These are phyloP conservation scores for Salticus scenicus DNA, from an alignment of 2,888 invertebrate species.

Conservation along the genomic window DNA sequence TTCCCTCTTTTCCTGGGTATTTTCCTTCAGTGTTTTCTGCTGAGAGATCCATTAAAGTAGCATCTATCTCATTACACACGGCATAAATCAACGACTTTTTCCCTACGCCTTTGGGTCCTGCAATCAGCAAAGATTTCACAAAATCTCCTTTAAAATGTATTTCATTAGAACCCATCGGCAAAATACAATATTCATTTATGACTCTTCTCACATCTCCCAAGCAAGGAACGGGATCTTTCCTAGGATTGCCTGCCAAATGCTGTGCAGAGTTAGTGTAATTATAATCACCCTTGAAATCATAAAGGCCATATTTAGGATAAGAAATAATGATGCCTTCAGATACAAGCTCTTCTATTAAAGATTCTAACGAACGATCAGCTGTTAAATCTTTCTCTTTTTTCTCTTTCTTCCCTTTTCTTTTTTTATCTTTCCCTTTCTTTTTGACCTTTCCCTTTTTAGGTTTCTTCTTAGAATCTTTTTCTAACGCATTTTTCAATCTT, in stretches of 20 bases:
- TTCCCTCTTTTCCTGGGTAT: conserved; percentile 94
- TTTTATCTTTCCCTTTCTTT: conserved; percentile 11
- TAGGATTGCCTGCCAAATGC: not conserved
- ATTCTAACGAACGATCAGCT: conserved; percentile 82
- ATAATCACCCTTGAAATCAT: conserved; percentile 85
- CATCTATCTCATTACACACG: conserved; percentile 91
- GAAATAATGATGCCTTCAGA: conserved; percentile 91
- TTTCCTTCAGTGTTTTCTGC: conserved; percentile 94
- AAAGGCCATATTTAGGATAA: conserved; percentile 82
- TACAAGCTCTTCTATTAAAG: conserved; percentile 92
- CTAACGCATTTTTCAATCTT: not conserved
- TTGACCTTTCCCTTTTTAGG: not conserved
- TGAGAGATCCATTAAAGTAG: conserved; percentile 91
- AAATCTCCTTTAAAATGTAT: conserved; percentile 77
- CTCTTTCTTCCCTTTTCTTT: conserved; percentile 5
- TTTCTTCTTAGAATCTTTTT: conserved; percentile 38
- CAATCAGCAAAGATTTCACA: conserved; percentile 84
- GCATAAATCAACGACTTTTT: conserved; percentile 91
- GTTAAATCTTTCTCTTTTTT: conserved; percentile 46
- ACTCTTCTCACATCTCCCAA: conserved; percentile 90
- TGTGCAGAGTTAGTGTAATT: conserved; percentile 76
- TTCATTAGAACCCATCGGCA: conserved; percentile 81
- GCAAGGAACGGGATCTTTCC: conserved; percentile 79
- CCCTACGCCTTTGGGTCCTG: conserved; percentile 89
- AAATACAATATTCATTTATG: conserved; percentile 89